Evolutionary conservation across 2,888 invertebrate species (phyloP).

Genomic region (Tachina fera): DNA sequence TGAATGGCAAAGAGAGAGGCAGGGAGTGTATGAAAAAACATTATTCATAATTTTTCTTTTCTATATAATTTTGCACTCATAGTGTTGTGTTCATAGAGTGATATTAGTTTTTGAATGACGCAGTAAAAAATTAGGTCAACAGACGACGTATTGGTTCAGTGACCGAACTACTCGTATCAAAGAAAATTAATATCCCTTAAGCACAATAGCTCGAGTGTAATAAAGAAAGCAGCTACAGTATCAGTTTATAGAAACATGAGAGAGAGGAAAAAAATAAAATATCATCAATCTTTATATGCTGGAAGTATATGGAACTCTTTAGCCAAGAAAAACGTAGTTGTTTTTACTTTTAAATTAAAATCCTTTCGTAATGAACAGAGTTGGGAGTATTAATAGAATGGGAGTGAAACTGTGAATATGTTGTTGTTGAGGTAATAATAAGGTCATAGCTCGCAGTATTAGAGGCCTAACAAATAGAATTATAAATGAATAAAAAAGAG

Average conservation of each 20-base stretch:
- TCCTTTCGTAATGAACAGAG: constrained; percentile 53
- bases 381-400: constrained; percentile 28
- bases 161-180: constrained; percentile 66
- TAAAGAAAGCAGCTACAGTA: constrained; percentile 52
- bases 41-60: constrained; percentile 55
- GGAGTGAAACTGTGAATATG: background rate
- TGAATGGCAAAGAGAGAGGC: background rate
- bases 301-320: constrained; percentile 26
- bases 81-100: constrained; percentile 31
- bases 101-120: constrained; percentile 71
- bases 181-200: constrained; percentile 72
- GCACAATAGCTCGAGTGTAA: constrained; percentile 68
- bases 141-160: constrained; percentile 71
- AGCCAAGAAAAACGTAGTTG: constrained; percentile 20
- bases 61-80: constrained; percentile 22
- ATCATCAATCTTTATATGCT: constrained; percentile 16
- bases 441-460: no score
- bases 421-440: no score
- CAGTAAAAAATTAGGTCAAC: constrained; percentile 71
- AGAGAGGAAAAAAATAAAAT: background rate
- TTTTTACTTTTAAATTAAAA: constrained; percentile 13
- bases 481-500: no score
- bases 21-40: constrained; percentile 10
- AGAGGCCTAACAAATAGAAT: no score
- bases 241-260: constrained; percentile 31